Base-by-base conservation (phyloP, 2,113 vertebrate species). In the Gulo gulo region DNA sequence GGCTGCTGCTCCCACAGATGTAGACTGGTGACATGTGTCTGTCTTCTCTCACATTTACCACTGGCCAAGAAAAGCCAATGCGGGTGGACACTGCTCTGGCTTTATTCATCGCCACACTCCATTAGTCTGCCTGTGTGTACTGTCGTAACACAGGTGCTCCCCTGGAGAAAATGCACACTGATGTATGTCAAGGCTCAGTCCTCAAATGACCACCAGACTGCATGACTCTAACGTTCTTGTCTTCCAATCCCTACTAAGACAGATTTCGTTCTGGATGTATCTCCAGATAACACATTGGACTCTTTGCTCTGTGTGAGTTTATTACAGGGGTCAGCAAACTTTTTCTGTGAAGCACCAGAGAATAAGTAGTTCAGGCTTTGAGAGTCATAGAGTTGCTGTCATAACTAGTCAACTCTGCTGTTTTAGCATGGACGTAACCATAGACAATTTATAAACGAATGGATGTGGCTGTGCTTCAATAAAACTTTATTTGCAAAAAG, bases 401-500 rank as follows among this genome's bases (percentile, higher is more conserved):
- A 7, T 16, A 92, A 69, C 88, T 83, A 36, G 67, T 91, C 20
- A 88, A 20, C 47, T 81, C 45, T 15, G 55, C 4, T 45, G 29
- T 67, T 89, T 85, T 67, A 36, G 45, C 13, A n/a, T 8, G 36
- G 83, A 96, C 73, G 6, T 24, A 81, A 39, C 15, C 36, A 36
- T 1, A 88, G 50, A 45, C 65, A 65, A 69, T 29, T 82, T 45
- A 39, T 29, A 87, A 87, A 92, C 20, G 89, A 94, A 84, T 36
- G 18, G 21, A 31, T 24, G 7, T 55, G 63, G 59, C 16, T 95
- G 24, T 1, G 21, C 93, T 91, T 94, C 34, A 88, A 67, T 63
- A 81, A 84, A 61, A 82, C 24, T 92, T 88, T 86, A 86, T 79
- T 91, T 94, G 69, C 50, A 73, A 84, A 92, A 81, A 85, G 61